Evolutionary conservation across 1,140 invertebrate species (phyloP).

Genomic region (Atopsyche davidsoni): DNA sequence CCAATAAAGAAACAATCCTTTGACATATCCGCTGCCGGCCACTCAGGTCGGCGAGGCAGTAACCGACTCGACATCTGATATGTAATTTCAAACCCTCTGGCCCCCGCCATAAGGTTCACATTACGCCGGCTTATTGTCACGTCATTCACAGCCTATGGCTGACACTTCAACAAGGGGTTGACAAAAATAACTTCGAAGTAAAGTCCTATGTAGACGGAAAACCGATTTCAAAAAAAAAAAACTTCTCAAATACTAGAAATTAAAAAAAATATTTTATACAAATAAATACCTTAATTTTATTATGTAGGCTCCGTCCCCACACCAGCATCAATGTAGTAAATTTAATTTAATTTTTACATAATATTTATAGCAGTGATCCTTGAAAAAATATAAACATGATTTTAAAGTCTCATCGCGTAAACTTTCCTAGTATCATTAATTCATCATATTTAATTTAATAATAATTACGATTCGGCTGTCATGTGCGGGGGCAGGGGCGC

Average conservation of each 20-base stretch:
- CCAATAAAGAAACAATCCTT: neutral
- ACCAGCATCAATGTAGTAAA: too few species aligned
- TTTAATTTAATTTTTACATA: too few species aligned
- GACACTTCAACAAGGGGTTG: conserved; percentile 15
- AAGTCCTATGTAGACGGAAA: neutral
- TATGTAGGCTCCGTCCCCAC: too few species aligned
- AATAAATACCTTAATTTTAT: neutral
- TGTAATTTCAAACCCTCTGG: conserved; percentile 31
- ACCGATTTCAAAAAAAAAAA: neutral
- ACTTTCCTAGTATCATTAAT: too few species aligned
- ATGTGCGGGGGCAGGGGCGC: neutral
- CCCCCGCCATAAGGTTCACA: conserved; percentile 12
- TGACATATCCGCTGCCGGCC: too few species aligned
- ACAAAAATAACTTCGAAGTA: conserved; percentile 16
- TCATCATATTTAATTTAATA: too few species aligned
- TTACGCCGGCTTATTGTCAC: conserved; percentile 28
- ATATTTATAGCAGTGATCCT: too few species aligned
- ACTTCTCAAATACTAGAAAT: neutral
- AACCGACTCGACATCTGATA: too few species aligned
- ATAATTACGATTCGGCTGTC: too few species aligned
- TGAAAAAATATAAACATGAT: too few species aligned
- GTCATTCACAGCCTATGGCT: conserved; percentile 29
- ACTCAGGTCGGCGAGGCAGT: conserved; percentile 7
- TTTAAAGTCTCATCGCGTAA: too few species aligned
- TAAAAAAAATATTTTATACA: neutral